A percentile compares a stretch with the other conserved stretches of the same genome.
Conservation (phyloP, 2,888 invertebrate genomes). For the Altica lythri region DNA sequence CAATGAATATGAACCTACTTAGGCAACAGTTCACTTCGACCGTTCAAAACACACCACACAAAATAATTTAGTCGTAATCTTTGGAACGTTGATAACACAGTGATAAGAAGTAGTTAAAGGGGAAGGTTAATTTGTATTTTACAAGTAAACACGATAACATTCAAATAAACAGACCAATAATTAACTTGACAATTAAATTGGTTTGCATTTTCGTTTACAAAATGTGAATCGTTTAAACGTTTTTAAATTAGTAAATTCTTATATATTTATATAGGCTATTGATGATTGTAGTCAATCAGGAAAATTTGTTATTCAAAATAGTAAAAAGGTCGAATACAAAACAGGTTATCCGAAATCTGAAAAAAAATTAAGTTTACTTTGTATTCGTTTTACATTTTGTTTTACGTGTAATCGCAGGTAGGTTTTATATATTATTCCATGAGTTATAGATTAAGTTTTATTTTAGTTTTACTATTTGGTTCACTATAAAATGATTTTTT, state of each 20-base stretch:
- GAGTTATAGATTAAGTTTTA: no score
- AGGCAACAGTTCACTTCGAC: not conserved
- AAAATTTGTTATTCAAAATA: constrained; percentile 26
- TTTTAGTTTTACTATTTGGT: no score
- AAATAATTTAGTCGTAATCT: constrained; percentile 27
- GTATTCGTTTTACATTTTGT: not conserved
- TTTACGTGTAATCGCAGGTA: constrained; percentile 4
- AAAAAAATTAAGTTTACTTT: no score
- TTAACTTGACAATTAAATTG: constrained; percentile 30
- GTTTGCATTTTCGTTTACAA: no score
- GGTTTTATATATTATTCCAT: not conserved
- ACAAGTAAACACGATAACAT: constrained; percentile 34
- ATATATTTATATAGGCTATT: no score
- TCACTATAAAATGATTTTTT: no score
- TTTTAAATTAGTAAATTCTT: no score
- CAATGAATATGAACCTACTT: constrained; percentile 13
- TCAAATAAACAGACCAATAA: constrained; percentile 33
- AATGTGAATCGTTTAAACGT: constrained; percentile 8
- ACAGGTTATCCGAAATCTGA: constrained; percentile 14
- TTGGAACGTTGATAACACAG: constrained; percentile 25
- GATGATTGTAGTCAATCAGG: constrained; percentile 23
- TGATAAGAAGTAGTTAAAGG: constrained; percentile 23
- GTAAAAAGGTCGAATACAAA: constrained; percentile 9
- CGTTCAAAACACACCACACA: constrained; percentile 10
- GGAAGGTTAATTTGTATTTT: constrained; percentile 30